Conservation (phyloP, 2,113 vertebrate genomes). For the Loxodonta africana region DNA sequence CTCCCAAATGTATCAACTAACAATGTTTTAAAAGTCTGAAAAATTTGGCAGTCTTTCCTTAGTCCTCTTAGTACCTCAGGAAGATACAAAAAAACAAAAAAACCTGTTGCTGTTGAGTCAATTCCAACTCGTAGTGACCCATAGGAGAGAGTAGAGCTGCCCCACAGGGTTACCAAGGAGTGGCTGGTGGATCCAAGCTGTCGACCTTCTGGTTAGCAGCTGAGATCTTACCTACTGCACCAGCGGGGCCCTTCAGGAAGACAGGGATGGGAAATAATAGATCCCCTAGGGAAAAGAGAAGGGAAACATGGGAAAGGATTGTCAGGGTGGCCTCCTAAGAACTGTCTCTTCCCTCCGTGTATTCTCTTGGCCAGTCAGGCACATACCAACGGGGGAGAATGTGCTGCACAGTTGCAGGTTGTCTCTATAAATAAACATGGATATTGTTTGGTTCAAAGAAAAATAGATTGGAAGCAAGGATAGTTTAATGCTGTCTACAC, state of each 20-base stretch:
- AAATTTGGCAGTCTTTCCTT: not conserved
- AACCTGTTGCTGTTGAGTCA: no score
- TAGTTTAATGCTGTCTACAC: not conserved
- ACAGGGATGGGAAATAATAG: not conserved
- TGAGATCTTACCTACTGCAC: no score
- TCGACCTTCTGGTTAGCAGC: no score
- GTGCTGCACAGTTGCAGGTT: not conserved
- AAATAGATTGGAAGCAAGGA: not conserved
- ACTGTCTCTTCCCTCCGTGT: not conserved
- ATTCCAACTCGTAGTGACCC: no score
- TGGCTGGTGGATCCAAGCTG: no score
- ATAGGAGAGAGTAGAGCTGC: no score
- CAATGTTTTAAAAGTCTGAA: not conserved
- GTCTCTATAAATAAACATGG: not conserved
- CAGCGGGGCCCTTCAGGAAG: not conserved
- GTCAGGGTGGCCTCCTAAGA: not conserved
- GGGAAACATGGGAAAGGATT: not conserved
- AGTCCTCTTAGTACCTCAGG: not conserved
- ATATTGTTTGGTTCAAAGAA: not conserved
- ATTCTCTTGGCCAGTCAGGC: not conserved
- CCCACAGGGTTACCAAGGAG: no score
- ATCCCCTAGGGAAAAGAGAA: not conserved
- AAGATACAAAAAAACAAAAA: not conserved
- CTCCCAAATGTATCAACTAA: not conserved
- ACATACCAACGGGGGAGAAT: not conserved